Percentiles rank a stretch among this genome's conserved stretches.
Conservation (phyloP, 2,113 vertebrate genomes). For the Sclerurus mexicanus region DNA sequence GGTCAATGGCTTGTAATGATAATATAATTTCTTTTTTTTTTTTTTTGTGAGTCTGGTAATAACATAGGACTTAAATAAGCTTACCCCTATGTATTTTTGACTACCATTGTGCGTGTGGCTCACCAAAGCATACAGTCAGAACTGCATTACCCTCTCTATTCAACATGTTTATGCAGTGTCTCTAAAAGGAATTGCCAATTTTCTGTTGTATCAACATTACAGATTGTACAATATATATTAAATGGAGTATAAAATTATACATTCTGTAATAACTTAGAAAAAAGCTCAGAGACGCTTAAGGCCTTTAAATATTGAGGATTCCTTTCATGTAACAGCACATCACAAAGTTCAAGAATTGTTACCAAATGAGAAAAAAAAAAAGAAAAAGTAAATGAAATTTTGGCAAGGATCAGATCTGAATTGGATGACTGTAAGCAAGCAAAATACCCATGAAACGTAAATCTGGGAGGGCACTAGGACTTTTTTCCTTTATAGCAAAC, state of each 20-base stretch:
- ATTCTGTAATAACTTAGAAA: constrained; percentile 74
- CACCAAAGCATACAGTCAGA: constrained; percentile 14
- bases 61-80: not conserved
- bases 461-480: not conserved
- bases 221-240: constrained; percentile 57
- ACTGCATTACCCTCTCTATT: not conserved
- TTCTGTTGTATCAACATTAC: constrained; percentile 33
- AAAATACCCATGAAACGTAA: constrained; percentile 39
- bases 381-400: not conserved
- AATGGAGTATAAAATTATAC: constrained; percentile 76
- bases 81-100: not conserved
- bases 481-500: constrained; percentile 47
- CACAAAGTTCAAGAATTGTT: constrained; percentile 26
- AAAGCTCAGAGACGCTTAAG: constrained; percentile 74
- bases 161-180: constrained; percentile 21
- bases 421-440: constrained; percentile 20
- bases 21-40: not conserved
- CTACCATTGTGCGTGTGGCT: not conserved
- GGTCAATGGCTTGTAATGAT: constrained; percentile 26
- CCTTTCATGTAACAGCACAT: constrained; percentile 52
- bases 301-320: constrained; percentile 74
- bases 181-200: constrained; percentile 11
- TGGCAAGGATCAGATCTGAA: not conserved
- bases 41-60: not conserved
- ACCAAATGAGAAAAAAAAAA: constrained; percentile 3